Base-by-base conservation (phyloP, 2,797 vertebrate genomes). In the Danionella dracula region DNA sequence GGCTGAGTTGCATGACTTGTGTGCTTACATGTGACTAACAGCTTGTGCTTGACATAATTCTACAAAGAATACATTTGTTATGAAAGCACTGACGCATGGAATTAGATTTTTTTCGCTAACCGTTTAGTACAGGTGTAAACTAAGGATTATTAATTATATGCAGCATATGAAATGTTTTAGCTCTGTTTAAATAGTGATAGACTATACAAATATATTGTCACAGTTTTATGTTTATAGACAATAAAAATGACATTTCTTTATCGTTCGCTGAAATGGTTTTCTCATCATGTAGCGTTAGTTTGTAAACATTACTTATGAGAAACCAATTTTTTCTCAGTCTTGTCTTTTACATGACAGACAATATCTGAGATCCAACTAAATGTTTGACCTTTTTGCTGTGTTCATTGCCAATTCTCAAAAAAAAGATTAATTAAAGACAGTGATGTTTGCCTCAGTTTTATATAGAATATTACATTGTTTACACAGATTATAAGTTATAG, bases 11-110 rank as follows among this genome's bases (percentile, higher is more conserved):
- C 21, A 5, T 17, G 40, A 48, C 48, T 11, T 32, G 20, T 38
- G 55, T 59, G 57, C 62, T 69, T 67, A 50, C 35, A 59, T 65
- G 44, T 56, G 62, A 50, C 8, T 51, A 21, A 65, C 59, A 34
- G 40, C 35, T 38, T 29, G 1, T 40, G 20, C 29, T 49, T 13
- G 40, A 23, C n/a, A 66, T 42, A 66, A 13, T 40, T 49, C 32
- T 21, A 66, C 42, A 38, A 49, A 5, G 32, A 48, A 57, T 57
- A 38, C 35, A 56, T 46, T 12, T 66, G 53, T 66, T 21, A 66
- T 66, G 63, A 66, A 66, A 66, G 53, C 21, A 49, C 53, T 57
- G 8, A 2, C 8, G 42, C 9, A 20, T 38, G 51, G 53, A 48
- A 66, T 55, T 38, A 35, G 1, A 9, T n/a, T 48, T 15, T 56